Conservation (phyloP, 2,888 invertebrate genomes). For the Trypoxylon attenuatum region DNA sequence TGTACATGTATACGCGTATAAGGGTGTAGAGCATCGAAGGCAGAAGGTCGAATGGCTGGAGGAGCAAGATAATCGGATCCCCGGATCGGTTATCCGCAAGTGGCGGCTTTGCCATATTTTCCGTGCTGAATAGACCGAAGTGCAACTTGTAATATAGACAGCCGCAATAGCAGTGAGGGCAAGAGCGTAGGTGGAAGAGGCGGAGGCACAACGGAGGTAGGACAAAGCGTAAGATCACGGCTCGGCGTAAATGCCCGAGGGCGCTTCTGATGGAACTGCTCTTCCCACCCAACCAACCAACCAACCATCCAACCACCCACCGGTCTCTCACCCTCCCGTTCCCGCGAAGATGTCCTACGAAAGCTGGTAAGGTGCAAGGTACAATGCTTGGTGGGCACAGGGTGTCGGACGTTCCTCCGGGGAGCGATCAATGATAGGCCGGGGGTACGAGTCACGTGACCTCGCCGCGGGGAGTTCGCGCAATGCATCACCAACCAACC, state of each 20-base stretch:
- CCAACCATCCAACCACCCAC: slow-evolving; percentile 7
- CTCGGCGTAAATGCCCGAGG: slow-evolving; percentile 15
- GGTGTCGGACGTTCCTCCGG: slow-evolving; percentile 71
- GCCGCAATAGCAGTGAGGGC: too few relatives aligned
- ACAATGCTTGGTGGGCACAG: slow-evolving; percentile 60
- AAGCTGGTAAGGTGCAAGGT: slow-evolving; percentile 58
- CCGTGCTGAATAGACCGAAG: too few relatives aligned
- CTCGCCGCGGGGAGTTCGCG: slow-evolving; percentile 72
- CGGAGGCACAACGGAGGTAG: not conserved
- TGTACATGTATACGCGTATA: too few relatives aligned
- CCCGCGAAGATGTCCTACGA: slow-evolving; percentile 40
- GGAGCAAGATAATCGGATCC: too few relatives aligned
- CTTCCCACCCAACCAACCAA: too few relatives aligned
- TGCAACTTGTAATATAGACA: too few relatives aligned
- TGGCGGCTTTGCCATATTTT: too few relatives aligned
- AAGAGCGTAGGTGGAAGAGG: not conserved
- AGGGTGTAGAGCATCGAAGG: too few relatives aligned
- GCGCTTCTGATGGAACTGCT: slow-evolving; percentile 21
- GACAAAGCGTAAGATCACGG: slow-evolving; percentile 35
- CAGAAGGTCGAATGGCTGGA: too few relatives aligned
- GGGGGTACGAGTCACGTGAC: slow-evolving; percentile 72
- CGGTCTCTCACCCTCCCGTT: slow-evolving; percentile 3
- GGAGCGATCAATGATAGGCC: slow-evolving; percentile 73
- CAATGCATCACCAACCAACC: slow-evolving; percentile 73
- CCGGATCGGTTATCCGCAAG: too few relatives aligned